Percentiles rank a stretch among this genome's conserved stretches.
phyloP scores from a whole-genome alignment of 2,113 vertebrate species.

The Halcyon senegalensis region DNA sequence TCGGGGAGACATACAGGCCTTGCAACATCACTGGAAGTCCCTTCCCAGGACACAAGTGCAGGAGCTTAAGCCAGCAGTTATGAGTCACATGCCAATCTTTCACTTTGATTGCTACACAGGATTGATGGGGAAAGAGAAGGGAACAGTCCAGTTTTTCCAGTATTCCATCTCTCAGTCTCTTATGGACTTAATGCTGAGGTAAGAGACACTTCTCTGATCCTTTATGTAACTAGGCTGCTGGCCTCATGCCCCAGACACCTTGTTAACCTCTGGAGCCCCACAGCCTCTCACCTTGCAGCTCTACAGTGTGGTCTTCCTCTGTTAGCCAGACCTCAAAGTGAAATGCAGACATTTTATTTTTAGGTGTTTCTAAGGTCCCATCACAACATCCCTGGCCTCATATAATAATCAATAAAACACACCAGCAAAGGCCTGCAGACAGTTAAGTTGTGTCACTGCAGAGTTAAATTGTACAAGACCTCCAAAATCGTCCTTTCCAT shows the following conservation, averaged over 20 bases:
- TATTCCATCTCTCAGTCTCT: background rate
- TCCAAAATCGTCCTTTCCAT: background rate
- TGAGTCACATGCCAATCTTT: background rate
- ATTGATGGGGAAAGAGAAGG: slow-evolving; percentile 23
- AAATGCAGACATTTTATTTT: background rate
- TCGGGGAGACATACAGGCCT: background rate
- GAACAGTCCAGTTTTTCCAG: slow-evolving; percentile 42
- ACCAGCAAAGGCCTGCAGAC: background rate
- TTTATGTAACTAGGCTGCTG: background rate
- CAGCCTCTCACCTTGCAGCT: background rate
- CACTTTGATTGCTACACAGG: background rate
- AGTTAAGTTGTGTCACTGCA: background rate
- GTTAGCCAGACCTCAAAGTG: background rate
- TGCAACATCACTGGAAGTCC: background rate
- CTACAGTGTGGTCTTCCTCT: background rate
- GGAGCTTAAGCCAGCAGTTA: background rate
- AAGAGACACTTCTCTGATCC: background rate
- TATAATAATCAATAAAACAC: background rate
- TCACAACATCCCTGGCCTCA: background rate
- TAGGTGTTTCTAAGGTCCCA: background rate
- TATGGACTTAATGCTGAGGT: background rate
- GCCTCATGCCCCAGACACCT: background rate
- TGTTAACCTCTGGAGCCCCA: background rate
- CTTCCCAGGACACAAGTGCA: background rate
- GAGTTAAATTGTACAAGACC: background rate